Percentiles rank a stretch among this genome's conserved stretches.
Conservation (phyloP, 30 jellyfish, hydroid and myxozoan genomes). For the Mastigias papua region DNA sequence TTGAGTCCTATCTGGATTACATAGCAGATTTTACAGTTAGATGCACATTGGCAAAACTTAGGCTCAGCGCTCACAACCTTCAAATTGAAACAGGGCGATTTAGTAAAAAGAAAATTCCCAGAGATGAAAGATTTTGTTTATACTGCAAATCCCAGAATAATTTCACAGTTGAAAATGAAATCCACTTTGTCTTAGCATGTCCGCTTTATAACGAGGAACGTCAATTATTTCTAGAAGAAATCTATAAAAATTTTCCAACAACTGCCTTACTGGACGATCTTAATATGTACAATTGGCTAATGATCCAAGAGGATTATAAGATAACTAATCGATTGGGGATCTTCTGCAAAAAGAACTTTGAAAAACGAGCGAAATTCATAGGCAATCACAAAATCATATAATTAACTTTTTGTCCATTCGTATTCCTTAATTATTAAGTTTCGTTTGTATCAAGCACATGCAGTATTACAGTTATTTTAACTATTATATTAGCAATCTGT, state of each 20-base stretch:
- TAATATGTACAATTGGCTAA: too few relatives aligned
- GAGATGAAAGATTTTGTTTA: slow-evolving; percentile 51
- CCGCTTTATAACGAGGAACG: slow-evolving; percentile 49
- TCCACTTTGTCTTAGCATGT: slow-evolving; percentile 17
- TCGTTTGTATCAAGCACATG: too few relatives aligned
- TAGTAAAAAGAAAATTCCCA: slow-evolving; percentile 43
- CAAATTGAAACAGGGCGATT: slow-evolving; percentile 52
- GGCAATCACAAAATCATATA: too few relatives aligned
- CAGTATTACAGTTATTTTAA: too few relatives aligned
- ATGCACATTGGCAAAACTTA: slow-evolving; percentile 33
- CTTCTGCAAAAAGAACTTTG: too few relatives aligned
- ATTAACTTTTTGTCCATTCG: too few relatives aligned
- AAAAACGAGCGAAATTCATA: too few relatives aligned
- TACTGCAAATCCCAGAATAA: slow-evolving; percentile 21
- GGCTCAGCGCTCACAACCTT: slow-evolving; percentile 35
- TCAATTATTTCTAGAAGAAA: slow-evolving; percentile 2
- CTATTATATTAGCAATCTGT: too few relatives aligned
- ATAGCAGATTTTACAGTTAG: slow-evolving; percentile 23
- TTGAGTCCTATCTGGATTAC: slow-evolving; percentile 48
- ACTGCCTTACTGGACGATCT: slow-evolving; percentile 29
- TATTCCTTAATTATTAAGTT: too few relatives aligned
- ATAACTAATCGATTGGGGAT: too few relatives aligned
- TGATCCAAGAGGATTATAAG: too few relatives aligned
- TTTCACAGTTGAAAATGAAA: slow-evolving; percentile 40
- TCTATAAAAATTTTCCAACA: slow-evolving; percentile 12